Evolutionary conservation across 2,113 vertebrate species (phyloP).

Genomic region (Neomonachus schauinslandi): DNA sequence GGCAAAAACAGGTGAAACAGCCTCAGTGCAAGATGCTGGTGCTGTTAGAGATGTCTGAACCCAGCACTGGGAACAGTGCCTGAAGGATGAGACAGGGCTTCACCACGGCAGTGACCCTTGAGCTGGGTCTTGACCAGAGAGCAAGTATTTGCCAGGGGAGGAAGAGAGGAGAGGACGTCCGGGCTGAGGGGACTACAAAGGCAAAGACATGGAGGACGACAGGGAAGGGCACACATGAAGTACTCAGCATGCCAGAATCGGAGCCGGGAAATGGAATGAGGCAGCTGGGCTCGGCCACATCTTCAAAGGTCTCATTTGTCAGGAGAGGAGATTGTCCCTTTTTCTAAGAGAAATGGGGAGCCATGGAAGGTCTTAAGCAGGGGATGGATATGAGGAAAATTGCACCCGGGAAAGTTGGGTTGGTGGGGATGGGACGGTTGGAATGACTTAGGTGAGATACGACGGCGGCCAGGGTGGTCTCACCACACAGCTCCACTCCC

Average conservation of each 20-base stretch:
- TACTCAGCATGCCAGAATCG: background rate
- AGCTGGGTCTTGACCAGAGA: background rate
- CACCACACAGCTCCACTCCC: background rate
- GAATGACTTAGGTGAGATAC: background rate
- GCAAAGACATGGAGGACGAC: background rate
- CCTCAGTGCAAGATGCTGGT: background rate
- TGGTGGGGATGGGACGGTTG: background rate
- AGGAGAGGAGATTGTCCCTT: background rate
- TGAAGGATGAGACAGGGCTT: background rate
- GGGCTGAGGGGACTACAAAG: no score
- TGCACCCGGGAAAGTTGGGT: background rate
- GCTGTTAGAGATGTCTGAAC: background rate
- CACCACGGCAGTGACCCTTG: background rate
- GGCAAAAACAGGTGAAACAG: background rate
- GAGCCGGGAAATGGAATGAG: background rate
- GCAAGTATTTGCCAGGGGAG: background rate
- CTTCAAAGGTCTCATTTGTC: background rate
- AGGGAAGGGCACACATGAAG: rapidly evolving
- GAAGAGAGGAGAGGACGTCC: background rate
- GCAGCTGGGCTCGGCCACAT: background rate
- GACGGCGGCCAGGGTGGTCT: background rate
- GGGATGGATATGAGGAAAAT: background rate
- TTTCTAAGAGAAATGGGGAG: background rate
- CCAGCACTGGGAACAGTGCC: background rate
- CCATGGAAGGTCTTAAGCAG: background rate